Base-by-base conservation (phyloP, 35 echinoderm and acorn worm genomes). In the Anneissia japonica region DNA sequence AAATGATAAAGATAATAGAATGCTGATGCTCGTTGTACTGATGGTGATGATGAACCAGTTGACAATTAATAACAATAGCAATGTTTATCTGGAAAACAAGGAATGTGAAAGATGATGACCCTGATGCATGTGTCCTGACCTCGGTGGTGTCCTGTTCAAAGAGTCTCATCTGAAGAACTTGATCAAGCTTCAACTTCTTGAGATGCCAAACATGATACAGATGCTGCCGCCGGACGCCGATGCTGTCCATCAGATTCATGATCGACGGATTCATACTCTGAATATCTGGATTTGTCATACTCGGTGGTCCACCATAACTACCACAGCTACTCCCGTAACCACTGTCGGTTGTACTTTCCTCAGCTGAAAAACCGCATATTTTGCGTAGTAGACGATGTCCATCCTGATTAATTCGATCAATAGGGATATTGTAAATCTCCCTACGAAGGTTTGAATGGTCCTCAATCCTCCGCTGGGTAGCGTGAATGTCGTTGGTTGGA, bases 71-170 rank as follows among this genome's bases (percentile, higher is more conserved):
- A n/a, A n/a, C n/a, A n/a, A n/a, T n/a, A n/a, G n/a, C n/a, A n/a
- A n/a, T n/a, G n/a, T n/a, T n/a, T n/a, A n/a, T n/a, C n/a, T n/a
- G n/a, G n/a, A n/a, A n/a, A n/a, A n/a, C n/a, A n/a, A n/a, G n/a
- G n/a, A n/a, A n/a, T n/a, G n/a, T n/a, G n/a, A n/a, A n/a, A n/a
- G n/a, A n/a, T n/a, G n/a, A n/a, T n/a, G n/a, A n/a, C n/a, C n/a
- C n/a, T n/a, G n/a, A n/a, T n/a, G n/a, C n/a, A n/a, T n/a, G n/a
- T n/a, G n/a, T 39, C 45, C 74, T 73, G 38, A 99, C 96, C 92
- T 99, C 94, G 79, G 90, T 82, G 40, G 84, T 80, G 81, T 97
- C 94, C 46, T 97, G 94, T 74, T 97, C 94, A 89, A 87, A 97
- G 23, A 97, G 36, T 77, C 91, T 87, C 40, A 97, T 85, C 77